Base-by-base conservation (phyloP, 2,888 invertebrate genomes). In the Julus scandinavius region DNA sequence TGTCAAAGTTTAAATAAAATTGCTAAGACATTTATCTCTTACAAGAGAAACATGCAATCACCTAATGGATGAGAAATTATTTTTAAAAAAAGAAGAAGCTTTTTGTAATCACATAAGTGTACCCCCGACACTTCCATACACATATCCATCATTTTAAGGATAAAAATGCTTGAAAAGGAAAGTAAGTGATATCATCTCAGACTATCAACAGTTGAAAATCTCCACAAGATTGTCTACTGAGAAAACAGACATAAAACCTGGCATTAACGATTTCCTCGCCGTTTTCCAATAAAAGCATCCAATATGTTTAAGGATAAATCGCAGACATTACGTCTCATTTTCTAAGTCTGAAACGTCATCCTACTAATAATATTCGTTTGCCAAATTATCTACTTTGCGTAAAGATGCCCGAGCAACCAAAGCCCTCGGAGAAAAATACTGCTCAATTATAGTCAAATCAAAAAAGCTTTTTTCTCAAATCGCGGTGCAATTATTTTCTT, bases 361-460 rank as follows among this genome's bases (percentile, higher is more conserved):
- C 80, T 80, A 80, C 13, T 80, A 38, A 80, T 80, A 29, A 80
- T 80, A 80, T 80, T 80, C 29, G 80, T 38, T 80, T 80, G 29
- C 80, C 38, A 80, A 80, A 80, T 80, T 38, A 80, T 72, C 72
- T 29, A 38, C 80, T 80, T 80, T 29, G 38, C 80, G 29, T 38
- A 80, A 80, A 80, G 38, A 80, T 11, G 80, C 29, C 13, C 38
- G 9, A 38, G 38, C 38, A 38, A 38, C 15, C 38, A 29, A 80
- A 80, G 15, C 80, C 80, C 80, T 38, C 13, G 9, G 38, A 80
- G 38, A 80, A 80, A 80, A 38, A 80, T 80, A 29, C 80, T 38
- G 29, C 80, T 38, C 80, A 80, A 80, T 80, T 80, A 80, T 80
- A 29, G 80, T 29, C 38, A 80, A 80, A 80, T 80, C 80, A 80